Evolutionary conservation across 2,888 invertebrate genomes (phyloP).

Genomic region (Portevinia maculata): DNA sequence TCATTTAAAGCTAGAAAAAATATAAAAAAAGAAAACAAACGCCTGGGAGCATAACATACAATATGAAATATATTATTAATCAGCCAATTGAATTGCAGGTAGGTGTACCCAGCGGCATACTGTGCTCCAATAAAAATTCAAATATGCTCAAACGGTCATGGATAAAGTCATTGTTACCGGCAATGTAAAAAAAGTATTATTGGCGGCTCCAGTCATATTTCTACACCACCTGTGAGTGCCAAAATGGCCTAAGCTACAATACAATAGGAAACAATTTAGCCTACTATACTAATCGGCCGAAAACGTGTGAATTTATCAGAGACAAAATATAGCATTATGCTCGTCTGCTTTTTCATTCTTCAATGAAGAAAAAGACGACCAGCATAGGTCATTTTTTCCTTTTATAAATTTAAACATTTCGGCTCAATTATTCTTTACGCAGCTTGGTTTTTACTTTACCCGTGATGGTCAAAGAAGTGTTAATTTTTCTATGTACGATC

Average conservation of each 20-base stretch:
- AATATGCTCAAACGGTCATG: slow-evolving; percentile 3
- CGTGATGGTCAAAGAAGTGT: slow-evolving; percentile 21
- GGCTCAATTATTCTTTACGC: neutral
- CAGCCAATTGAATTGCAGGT: slow-evolving; percentile 11
- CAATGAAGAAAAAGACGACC: too few relatives aligned
- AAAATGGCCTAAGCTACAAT: too few relatives aligned
- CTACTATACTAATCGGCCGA: too few relatives aligned
- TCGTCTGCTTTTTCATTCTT: too few relatives aligned
- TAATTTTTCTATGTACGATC: slow-evolving; percentile 29
- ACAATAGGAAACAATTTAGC: too few relatives aligned
- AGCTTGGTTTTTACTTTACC: slow-evolving; percentile 12
- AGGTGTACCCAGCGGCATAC: slow-evolving; percentile 14
- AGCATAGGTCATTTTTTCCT: too few relatives aligned
- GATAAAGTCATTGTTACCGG: slow-evolving; percentile 12
- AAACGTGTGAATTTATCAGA: too few relatives aligned
- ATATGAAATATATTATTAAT: slow-evolving; percentile 50
- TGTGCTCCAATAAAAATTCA: slow-evolving; percentile 38
- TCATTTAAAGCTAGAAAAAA: neutral
- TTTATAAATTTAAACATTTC: too few relatives aligned
- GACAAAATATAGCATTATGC: too few relatives aligned
- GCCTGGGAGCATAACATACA: slow-evolving; percentile 5
- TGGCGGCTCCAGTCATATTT: slow-evolving; percentile 20
- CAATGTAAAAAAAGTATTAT: neutral
- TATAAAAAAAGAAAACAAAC: slow-evolving; percentile 1
- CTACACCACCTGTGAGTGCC: neutral